Evolutionary conservation across 1,140 invertebrate species (phyloP), one percentile per base, ranked within the genome.

Genomic region (Drosophila suzukii): DNA sequence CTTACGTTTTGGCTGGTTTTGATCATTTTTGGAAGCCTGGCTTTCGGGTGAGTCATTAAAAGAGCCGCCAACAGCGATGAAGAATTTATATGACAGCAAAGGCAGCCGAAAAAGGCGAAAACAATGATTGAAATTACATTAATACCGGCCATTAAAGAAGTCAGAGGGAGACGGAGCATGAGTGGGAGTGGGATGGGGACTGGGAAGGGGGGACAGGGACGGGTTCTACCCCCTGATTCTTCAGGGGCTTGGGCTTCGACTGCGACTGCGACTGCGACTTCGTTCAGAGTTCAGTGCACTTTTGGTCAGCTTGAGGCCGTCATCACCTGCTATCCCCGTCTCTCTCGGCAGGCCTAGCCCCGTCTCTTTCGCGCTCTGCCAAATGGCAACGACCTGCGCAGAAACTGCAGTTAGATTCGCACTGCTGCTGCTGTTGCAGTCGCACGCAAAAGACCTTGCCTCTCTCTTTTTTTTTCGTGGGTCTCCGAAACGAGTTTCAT

Each of bases 371-470:
- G 53, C 59, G 32, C 34, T 34, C 54, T 66, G 51, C 62, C 78
- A 81, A 78, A 81, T 89, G 81, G 63, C 81, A 88, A 89, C 84
- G 84, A 84, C 84, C 83, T 86, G 83, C 80, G 84, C 84, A 84
- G 80, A 89, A 89, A 80, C 84, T 88, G 84, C 84, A 80, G 84
- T 89, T 88, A 89, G 84, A 84, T 89, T 88, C 60, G 61, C 60
- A 54, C 47, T 72, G 46, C 30, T 54, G 36, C 61, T 60, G 57
- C 46, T 71, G 59, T 70, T 88, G 84, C 84, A 72, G 47, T 83
- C 83, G 80, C 84, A 88, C 80, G 84, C 84, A 89, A 84, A 89
- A 89, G 80, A 86, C 83, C 83, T 89, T 89, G 77, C 74, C 65
- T 86, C 67, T 88, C 78, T 76, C 72, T 77, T 75, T 63, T 66